Evolutionary conservation across 2,113 vertebrate genomes (phyloP).

Genomic region (Xenopus borealis): DNA sequence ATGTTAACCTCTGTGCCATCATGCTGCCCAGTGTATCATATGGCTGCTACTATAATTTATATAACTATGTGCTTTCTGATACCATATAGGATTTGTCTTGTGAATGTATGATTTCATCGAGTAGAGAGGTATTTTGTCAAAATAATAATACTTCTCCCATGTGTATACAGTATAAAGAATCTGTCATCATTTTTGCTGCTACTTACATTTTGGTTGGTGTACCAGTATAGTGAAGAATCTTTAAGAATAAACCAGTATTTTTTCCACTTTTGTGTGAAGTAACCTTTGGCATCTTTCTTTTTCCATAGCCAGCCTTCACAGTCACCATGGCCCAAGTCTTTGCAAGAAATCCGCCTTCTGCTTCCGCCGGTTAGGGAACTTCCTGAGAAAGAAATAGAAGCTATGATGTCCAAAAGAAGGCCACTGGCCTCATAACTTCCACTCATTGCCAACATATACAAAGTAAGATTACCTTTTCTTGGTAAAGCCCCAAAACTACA

Average conservation of each 20-base stretch:
- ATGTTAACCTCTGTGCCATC: no score
- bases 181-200: not conserved
- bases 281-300: conserved; percentile 85
- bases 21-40: no score
- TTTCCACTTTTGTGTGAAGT: conserved; percentile 90
- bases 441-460: not conserved
- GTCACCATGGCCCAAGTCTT: conserved; percentile 83
- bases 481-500: not conserved
- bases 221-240: conserved; percentile 88
- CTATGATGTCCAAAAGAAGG: not conserved
- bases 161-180: no score
- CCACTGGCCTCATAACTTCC: not conserved
- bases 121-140: no score
- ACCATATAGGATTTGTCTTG: no score
- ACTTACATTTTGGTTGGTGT: conserved; percentile 88
- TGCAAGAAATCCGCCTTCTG: conserved; percentile 82
- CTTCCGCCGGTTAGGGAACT: conserved; percentile 80
- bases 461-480: not conserved
- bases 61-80: no score
- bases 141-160: no score
- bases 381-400: conserved; percentile 21
- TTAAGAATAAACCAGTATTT: conserved; percentile 92
- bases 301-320: conserved; percentile 92
- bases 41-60: no score
- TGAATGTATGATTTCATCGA: no score